These are phyloP conservation scores for Lasioglossum marginatum DNA, from an alignment of 2,888 invertebrate species.

Conservation along the genomic window DNA sequence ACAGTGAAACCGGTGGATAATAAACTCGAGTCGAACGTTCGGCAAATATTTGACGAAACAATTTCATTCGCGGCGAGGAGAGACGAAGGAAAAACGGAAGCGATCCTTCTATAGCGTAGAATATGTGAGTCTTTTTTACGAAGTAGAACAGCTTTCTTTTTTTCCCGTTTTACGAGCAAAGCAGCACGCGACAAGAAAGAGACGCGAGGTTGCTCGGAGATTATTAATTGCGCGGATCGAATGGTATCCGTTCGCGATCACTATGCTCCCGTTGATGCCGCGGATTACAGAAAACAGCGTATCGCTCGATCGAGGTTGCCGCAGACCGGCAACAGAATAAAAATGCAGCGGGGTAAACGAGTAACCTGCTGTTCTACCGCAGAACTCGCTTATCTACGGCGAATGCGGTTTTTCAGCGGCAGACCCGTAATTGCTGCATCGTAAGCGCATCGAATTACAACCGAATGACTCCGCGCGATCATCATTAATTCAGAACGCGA, in stretches of 20 bases:
- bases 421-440: constrained; percentile 40
- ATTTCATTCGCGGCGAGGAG: neutral
- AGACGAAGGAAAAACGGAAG: neutral
- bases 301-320: neutral
- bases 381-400: constrained; percentile 38
- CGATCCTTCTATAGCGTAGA: neutral
- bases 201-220: neutral
- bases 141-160: neutral
- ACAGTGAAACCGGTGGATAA: neutral
- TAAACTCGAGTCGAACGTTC: neutral
- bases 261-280: neutral
- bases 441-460: constrained; percentile 46
- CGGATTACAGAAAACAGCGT: constrained; percentile 21
- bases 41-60: neutral
- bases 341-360: constrained; percentile 44
- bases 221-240: constrained; percentile 25
- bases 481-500: constrained; percentile 38
- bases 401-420: constrained; percentile 44
- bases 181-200: neutral
- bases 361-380: constrained; percentile 41
- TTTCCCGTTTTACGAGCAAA: neutral
- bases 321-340: constrained; percentile 13
- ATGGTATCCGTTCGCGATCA: neutral
- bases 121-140: neutral
- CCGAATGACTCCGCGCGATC: constrained; percentile 23